A percentile compares a stretch with the other conserved stretches of the same genome.
Conservation (phyloP, 2,113 vertebrate genomes). For the Perca fluviatilis region DNA sequence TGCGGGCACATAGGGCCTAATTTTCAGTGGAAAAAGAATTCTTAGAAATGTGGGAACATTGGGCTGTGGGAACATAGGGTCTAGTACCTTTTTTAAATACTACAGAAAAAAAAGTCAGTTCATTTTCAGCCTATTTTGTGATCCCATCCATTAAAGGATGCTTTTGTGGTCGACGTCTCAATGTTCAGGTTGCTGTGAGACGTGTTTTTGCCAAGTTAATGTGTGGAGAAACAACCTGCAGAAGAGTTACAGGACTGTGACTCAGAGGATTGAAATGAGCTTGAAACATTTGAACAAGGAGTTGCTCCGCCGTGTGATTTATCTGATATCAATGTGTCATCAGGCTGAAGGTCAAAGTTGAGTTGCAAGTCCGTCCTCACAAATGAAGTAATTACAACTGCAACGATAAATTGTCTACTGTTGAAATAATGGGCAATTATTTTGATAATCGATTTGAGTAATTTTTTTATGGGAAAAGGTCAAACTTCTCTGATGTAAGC, state of each 20-base stretch:
- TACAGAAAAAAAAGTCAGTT: not conserved
- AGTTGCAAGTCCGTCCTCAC: not conserved
- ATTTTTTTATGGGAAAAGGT: too few relatives aligned
- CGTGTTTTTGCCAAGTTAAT: not conserved
- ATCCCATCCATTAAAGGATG: not conserved
- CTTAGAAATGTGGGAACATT: too few relatives aligned
- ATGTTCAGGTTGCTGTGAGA: not conserved
- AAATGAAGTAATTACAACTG: not conserved
- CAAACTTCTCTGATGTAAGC: too few relatives aligned
- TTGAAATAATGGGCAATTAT: too few relatives aligned
- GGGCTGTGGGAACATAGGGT: too few relatives aligned
- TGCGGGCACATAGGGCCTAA: too few relatives aligned
- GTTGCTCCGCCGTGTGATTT: not conserved
- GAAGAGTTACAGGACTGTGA: not conserved
- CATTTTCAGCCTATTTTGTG: not conserved
- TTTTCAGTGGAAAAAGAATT: too few relatives aligned
- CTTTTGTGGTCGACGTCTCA: not conserved
- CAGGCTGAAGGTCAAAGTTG: not conserved
- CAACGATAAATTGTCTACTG: too few relatives aligned
- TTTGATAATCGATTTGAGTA: too few relatives aligned
- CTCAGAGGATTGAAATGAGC: not conserved
- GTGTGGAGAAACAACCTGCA: not conserved
- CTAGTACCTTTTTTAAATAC: too few relatives aligned
- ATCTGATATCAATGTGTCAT: not conserved
- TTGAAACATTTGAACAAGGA: not conserved